Evolutionary conservation across 2,888 invertebrate species (phyloP), one percentile per base, ranked within the genome.

Genomic region (Hipparchia sbordonii): DNA sequence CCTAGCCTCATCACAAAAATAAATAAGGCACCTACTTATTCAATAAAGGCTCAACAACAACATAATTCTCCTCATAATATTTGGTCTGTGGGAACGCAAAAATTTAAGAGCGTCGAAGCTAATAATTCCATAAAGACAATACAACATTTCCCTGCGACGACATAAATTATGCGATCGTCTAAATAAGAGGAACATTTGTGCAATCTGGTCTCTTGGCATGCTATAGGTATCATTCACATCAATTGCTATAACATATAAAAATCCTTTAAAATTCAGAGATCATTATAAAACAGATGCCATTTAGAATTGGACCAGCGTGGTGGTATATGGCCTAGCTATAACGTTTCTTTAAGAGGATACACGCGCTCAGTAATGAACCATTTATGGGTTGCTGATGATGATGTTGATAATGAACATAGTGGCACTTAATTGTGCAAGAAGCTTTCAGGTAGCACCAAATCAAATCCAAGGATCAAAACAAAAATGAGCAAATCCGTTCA

Each of bases 121-220:
- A 79, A 82, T 82, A 82, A 81, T 80, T 79, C 77, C 77, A 77
- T 81, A 79, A 77, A 78, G 80, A 79, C 79, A 79, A 80, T 78
- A 78, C 78, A 77, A 76, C 74, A 77, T 78, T 78, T 79, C 75
- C 79, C 79, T 73, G 78, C 79, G 72, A 79, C 65, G 80, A 77
- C 78, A 81, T 81, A 81, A 80, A 82, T 81, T 81, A 79, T 76
- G 75, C 79, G 79, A 79, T 80, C 78, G 76, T 79, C 84, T 85
- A 88, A 89, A 87, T 88, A 88, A 88, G 85, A 88, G 86, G 85
- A 88, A 89, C 85, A 86, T 87, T 86, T 85, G 85, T 84, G 86
- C 88, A 85, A 87, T 88, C 87, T 85, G 82, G 81, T 84, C 84
- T 81, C 83, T 82, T 79, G 83, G 85, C 86, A 89, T 89, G 48